These are phyloP conservation scores for Eleutherodactylus coqui DNA, from an alignment of 2,797 vertebrate genomes.

Conservation along the genomic window DNA sequence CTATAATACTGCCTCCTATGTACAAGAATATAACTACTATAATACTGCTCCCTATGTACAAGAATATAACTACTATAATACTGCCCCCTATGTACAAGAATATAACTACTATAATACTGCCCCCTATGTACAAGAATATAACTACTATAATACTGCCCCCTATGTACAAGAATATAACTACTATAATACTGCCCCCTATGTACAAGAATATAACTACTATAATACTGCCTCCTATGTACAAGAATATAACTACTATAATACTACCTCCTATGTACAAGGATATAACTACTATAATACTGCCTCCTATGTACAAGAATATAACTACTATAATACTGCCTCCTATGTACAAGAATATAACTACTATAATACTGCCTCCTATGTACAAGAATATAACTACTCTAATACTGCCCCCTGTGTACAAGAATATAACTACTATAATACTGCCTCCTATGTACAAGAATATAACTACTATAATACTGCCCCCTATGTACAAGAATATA, in stretches of 20 bases:
- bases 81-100: background rate
- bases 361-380: conserved; percentile 3
- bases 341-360: conserved; percentile 5
- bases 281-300: conserved; percentile 3
- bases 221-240: background rate
- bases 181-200: background rate
- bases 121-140: conserved; percentile 8
- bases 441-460: background rate
- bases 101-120: conserved; percentile 16
- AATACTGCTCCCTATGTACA: background rate
- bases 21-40: conserved; percentile 11
- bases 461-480: conserved; percentile 6
- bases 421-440: conserved; percentile 2
- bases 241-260: conserved; percentile 19
- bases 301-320: background rate
- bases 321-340: conserved; percentile 4
- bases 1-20: background rate
- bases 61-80: conserved; percentile 14
- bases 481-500: background rate
- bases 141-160: background rate
- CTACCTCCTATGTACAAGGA: background rate
- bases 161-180: conserved; percentile 8
- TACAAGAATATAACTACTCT: conserved; percentile 1
- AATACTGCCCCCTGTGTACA: conserved; percentile 2
- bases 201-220: conserved; percentile 11